Base-by-base conservation (phyloP, 37 sponge, comb jelly and placozoan genomes). In the Eunapius fragilis region DNA sequence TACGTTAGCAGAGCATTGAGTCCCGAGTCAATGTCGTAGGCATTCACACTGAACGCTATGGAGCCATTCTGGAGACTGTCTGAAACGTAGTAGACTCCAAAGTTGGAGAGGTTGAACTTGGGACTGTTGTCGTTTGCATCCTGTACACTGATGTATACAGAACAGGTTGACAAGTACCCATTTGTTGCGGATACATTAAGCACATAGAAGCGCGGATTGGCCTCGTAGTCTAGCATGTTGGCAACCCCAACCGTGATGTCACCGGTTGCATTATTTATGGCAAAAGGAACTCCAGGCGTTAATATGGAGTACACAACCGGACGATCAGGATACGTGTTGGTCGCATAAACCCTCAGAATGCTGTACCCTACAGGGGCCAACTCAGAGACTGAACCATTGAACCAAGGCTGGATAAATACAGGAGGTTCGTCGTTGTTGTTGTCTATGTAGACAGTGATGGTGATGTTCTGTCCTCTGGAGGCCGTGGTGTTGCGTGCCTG, bases 61-160 rank as follows among this genome's bases (percentile, higher is more conserved):
- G 25, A n/a, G n/a, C 78, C 76, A 34, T 80, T 31, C 28, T 37
- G 50, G n/a, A 81, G 38, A 48, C 87, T 87, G 58, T 93, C 94
- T 14, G 74, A 68, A 9, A 93, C 67, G 25, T 79, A 27, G 17
- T 76, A 37, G 69, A 69, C 45, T 27, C 71, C 74, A 23, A 80
- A 67, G 27, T 13, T 23, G 23, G 25, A 24, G 58, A 58, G 58
- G 13, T 22, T 24, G 72, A 93, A 93, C 9, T 79, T 70, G 22
- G 94, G 94, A 5, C 78, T 71, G 71, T 93, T 93, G 88, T 93
- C 91, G 81, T 93, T 93, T 2, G 70, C 47, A 80, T 93, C 90
- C 11, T 28, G 19, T 37, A 93, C 71, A 23, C 24, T 84, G 25
- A 93, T 84, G 10, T 70, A 69, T 30, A 90, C 24, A 14, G 76